Evolutionary conservation across 2,113 vertebrate genomes (phyloP), one percentile per base, ranked within the genome.

Genomic region (Lagopus leucura): DNA sequence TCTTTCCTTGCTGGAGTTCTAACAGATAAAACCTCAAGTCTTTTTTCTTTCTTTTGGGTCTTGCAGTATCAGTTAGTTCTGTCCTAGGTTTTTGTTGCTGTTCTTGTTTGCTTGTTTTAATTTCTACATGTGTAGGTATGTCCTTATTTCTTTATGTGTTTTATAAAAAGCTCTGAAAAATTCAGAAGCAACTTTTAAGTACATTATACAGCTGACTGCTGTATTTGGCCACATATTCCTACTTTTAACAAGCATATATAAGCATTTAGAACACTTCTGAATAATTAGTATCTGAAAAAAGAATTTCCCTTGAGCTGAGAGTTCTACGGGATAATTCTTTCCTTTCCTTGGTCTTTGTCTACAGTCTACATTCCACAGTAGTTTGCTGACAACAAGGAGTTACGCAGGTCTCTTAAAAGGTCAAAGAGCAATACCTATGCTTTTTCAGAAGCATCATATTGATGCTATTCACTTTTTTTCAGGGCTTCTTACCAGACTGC

Each of bases 401-500:
- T 92, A 65, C 21, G 72, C 27, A 38, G 24, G 61, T 58, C 63
- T 86, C 32, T 43, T 34, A 34, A 24, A 11, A 86, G 69, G 47
- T 57, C 57, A 42, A 79, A 60, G 47, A 81, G 58, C 27, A 54
- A 8, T 43, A 30, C 3, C 20, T 30, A 12, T 66, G 73, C 28
- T 63, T 77, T 72, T 20, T 86, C 52, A 47, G 48, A 83, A 80
- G 36, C 54, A 8, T 36, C 12, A 0, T 64, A 17, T 74, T 3
- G 7, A 30, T 48, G 13, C 54, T 85, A 0, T 94, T 94, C 43
- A 7, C 40, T 92, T 65, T 22, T 89, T 97, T 90, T 64, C 97
- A 98, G 98, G 98, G 64, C 45, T 98, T 52, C 97, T 98, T 64
- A 95, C 92, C 73, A 98, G 97, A 91, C 79, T 96, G 45, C 65